Evolutionary conservation across 2,888 invertebrate species (phyloP).

Genomic region (Rhabditoides inermis): DNA sequence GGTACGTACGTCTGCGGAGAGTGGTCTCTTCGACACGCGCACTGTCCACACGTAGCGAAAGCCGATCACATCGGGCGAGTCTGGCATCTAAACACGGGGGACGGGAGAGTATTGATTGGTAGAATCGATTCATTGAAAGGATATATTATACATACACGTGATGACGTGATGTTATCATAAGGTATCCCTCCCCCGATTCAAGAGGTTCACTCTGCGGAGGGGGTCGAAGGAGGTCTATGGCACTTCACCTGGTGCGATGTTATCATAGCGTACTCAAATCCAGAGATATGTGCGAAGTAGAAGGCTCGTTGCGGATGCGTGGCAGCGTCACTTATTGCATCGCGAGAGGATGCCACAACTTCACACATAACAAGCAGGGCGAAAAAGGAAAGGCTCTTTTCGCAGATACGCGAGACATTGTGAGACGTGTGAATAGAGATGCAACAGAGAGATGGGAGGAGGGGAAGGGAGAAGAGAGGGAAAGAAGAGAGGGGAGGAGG

Average conservation of each 20-base stretch:
- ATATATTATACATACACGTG: too few relatives aligned
- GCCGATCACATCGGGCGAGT: slow-evolving; percentile 8
- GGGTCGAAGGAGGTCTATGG: too few relatives aligned
- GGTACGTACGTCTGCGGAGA: slow-evolving; percentile 8
- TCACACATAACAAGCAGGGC: slow-evolving; percentile 1
- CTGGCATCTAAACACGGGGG: neutral
- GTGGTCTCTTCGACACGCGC: neutral
- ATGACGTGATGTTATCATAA: too few relatives aligned
- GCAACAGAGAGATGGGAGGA: neutral
- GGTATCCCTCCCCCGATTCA: too few relatives aligned
- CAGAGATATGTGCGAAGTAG: neutral
- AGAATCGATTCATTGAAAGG: too few relatives aligned
- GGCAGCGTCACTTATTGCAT: too few relatives aligned
- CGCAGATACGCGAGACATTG: neutral
- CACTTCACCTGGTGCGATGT: too few relatives aligned
- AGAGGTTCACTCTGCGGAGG: too few relatives aligned
- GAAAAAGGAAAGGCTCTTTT: neutral
- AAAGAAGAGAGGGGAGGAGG: slow-evolving; percentile 5
- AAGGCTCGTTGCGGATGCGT: neutral
- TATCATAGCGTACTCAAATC: too few relatives aligned
- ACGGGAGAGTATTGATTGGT: too few relatives aligned
- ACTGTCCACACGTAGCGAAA: slow-evolving; percentile 27
- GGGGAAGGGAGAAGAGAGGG: neutral
- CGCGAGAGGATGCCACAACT: neutral
- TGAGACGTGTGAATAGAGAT: slow-evolving; percentile 1